Percentiles rank a stretch among this genome's conserved stretches.
Evolutionary conservation across 2,888 invertebrate genomes (phyloP).

Genomic region (Acleris cristana): DNA sequence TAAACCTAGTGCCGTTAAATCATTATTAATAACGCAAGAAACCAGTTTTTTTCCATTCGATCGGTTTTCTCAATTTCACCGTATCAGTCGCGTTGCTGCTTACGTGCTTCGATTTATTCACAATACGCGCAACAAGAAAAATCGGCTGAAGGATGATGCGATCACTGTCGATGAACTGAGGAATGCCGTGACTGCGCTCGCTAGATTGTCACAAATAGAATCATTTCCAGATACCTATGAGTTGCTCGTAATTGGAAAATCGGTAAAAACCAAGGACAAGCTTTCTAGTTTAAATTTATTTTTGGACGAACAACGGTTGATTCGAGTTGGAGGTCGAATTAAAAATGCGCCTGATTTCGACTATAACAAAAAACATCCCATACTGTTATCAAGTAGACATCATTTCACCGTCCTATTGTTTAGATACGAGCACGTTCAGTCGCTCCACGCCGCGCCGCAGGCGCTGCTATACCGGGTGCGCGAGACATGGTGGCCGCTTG

Average conservation of each 20-base stretch:
- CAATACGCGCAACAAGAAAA: neutral
- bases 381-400: neutral
- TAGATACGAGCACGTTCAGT: neutral
- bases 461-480: neutral
- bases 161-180: neutral
- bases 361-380: constrained; percentile 8
- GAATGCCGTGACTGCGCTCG: constrained; percentile 8
- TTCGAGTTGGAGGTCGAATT: constrained; percentile 41
- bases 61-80: neutral
- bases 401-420: neutral
- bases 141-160: neutral
- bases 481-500: neutral
- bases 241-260: constrained; percentile 23
- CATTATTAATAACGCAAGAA: neutral
- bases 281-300: constrained; percentile 36
- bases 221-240: constrained; percentile 28
- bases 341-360: constrained; percentile 36
- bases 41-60: neutral
- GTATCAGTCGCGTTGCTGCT: neutral
- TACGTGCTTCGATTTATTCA: neutral
- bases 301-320: constrained; percentile 36
- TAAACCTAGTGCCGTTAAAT: neutral
- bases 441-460: neutral
- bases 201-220: constrained; percentile 26
- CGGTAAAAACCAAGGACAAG: constrained; percentile 25